Conservation (phyloP, 2,888 invertebrate species). For the Dryococelus australis region DNA sequence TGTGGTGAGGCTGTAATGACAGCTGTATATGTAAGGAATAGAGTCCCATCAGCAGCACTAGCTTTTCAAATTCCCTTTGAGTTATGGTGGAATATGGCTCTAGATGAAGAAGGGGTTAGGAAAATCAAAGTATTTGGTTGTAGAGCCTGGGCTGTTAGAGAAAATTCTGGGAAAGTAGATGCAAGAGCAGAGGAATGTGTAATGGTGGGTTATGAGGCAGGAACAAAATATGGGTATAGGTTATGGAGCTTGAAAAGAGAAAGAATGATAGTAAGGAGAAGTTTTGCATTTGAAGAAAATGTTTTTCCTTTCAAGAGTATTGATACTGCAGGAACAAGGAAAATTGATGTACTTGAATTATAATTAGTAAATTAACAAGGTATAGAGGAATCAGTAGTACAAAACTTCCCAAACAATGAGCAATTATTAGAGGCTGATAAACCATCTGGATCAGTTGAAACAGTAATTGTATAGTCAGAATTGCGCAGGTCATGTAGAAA, state of each 20-base stretch:
- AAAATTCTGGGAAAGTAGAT: slow-evolving; percentile 20
- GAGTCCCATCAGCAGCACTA: slow-evolving; percentile 23
- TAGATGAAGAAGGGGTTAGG: slow-evolving; percentile 12
- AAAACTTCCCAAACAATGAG: no score
- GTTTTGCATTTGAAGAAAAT: slow-evolving; percentile 26
- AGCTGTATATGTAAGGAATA: slow-evolving; percentile 22
- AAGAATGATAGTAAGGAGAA: not conserved
- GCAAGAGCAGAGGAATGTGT: slow-evolving; percentile 31
- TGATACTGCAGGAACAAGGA: not conserved
- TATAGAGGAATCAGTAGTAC: no score
- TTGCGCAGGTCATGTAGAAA: no score
- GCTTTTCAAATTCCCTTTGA: slow-evolving; percentile 26
- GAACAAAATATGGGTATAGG: not conserved
- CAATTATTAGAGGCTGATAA: no score
- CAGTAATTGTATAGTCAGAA: not conserved
- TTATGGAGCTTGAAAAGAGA: not conserved
- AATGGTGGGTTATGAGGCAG: slow-evolving; percentile 31
- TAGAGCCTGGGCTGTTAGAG: not conserved
- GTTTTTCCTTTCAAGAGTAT: slow-evolving; percentile 1
- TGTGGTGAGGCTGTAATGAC: slow-evolving; percentile 32
- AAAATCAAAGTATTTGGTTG: slow-evolving; percentile 32
- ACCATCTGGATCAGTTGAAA: no score
- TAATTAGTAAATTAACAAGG: no score
- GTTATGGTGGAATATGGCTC: slow-evolving; percentile 24
- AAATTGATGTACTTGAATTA: not conserved